phyloP scores from a whole-genome alignment of 2,113 vertebrate genomes.

The Hoplias malabaricus region DNA sequence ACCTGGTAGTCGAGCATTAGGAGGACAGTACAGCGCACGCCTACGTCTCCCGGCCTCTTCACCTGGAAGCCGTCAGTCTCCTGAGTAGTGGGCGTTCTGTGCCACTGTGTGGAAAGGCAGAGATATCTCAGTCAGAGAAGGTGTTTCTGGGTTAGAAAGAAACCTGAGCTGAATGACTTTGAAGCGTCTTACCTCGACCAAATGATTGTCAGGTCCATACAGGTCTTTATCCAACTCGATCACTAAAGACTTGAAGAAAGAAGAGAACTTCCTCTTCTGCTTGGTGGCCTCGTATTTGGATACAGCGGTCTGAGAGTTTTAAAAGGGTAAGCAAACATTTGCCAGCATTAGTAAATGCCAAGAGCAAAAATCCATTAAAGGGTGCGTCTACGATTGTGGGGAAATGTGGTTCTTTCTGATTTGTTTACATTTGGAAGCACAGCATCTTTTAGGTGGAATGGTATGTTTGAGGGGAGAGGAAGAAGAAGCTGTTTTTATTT shows the following conservation, averaged over 20 bases:
- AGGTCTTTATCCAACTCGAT: constrained; percentile 98
- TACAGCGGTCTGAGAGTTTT: constrained; percentile 88
- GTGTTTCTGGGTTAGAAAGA: too few relatives aligned
- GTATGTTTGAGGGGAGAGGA: too few relatives aligned
- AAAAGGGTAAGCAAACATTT: too few relatives aligned
- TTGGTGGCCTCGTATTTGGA: constrained; percentile 99
- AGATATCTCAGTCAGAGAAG: background rate
- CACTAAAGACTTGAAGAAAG: constrained; percentile 98
- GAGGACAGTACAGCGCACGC: constrained; percentile 95
- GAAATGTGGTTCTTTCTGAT: too few relatives aligned
- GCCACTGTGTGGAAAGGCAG: constrained; percentile 81
- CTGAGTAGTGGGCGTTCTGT: constrained; percentile 97
- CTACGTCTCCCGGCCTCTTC: constrained; percentile 95
- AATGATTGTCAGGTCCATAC: constrained; percentile 98
- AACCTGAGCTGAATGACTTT: background rate
- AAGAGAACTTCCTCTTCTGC: constrained; percentile 99
- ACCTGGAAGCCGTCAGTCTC: constrained; percentile 99
- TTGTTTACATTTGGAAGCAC: too few relatives aligned
- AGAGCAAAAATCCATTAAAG: too few relatives aligned
- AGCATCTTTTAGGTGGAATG: too few relatives aligned
- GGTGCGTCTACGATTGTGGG: too few relatives aligned
- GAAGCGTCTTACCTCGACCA: constrained; percentile 87
- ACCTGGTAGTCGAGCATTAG: constrained; percentile 99
- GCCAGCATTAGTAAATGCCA: too few relatives aligned
- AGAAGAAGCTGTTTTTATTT: too few relatives aligned